Base-by-base conservation (phyloP, 2,888 invertebrate genomes). In the Sepiola atlantica region DNA sequence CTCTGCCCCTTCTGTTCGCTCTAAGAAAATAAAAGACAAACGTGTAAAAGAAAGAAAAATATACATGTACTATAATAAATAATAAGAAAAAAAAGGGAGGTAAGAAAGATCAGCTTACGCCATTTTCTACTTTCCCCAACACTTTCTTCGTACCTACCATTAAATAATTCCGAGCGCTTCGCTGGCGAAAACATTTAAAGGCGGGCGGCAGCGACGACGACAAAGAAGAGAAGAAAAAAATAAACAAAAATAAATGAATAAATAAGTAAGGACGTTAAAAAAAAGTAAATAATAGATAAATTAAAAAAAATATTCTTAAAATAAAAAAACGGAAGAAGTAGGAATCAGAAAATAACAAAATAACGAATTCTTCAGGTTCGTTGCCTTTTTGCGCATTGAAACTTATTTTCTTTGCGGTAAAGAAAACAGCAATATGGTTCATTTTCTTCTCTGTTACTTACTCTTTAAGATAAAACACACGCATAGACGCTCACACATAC, bases 371-470 rank as follows among this genome's bases (percentile, higher is more conserved):
- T 77, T 32, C n/a, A 45, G 45, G n/a, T 77, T 32, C 77, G 77
- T n/a, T 77, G 45, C 45, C 77, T n/a, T 77, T 77, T 77, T 32
- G 77, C 77, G 77, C 77, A 77, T 77, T 77, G n/a, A 77, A 32
- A 77, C 77, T 77, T 77, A 77, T 77, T 77, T 77, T 77, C 77
- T 77, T 77, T 77, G n/a, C 16, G 77, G 77, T 32, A 77, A 77
- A 77, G 77, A 77, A 77, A 77, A 77, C 77, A 77, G n/a, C n/a
- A 77, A 77, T 77, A n/a, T 77, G 77, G 77, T 77, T 77, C n/a
- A 77, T 77, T 77, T 77, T 77, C 77, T 32, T 77, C 77, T n/a
- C n/a, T n/a, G 77, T 77, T 77, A n/a, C 77, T 77, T 77, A n/a
- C 77, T 77, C 77, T 77, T 77, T 77, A 77, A 77, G 32, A 77